Evolutionary conservation across 35 echinoderm and acorn worm species (phyloP).

Genomic region (Ophiothrix spiculata): DNA sequence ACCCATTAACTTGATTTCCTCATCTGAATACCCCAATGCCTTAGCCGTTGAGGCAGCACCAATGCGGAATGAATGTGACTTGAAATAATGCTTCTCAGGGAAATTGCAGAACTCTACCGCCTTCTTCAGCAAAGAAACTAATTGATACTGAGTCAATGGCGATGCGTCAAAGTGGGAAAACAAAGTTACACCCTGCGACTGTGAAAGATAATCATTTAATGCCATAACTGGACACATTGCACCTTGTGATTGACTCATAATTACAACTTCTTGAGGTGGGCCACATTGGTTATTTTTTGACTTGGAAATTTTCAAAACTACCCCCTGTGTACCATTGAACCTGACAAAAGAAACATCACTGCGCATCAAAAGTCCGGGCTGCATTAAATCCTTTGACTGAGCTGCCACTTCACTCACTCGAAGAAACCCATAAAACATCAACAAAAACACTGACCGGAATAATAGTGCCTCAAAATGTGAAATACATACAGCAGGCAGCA

Average conservation of each 20-base stretch:
- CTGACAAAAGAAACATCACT: background rate
- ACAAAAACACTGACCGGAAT: background rate
- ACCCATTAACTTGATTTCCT: slow-evolving; percentile 46
- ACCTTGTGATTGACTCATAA: background rate
- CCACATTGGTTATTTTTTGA: slow-evolving; percentile 23
- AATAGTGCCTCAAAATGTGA: slow-evolving; percentile 7
- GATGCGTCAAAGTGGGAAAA: background rate
- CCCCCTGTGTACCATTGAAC: background rate
- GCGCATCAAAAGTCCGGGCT: background rate
- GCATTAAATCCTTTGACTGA: background rate
- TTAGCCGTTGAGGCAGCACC: slow-evolving; percentile 47
- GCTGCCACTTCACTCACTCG: slow-evolving; percentile 7
- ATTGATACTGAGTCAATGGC: background rate
- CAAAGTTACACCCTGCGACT: background rate
- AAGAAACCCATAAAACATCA: slow-evolving; percentile 19
- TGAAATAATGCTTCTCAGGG: background rate
- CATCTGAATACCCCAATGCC: slow-evolving; percentile 8
- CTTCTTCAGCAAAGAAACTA: background rate
- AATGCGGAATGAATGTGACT: slow-evolving; percentile 39
- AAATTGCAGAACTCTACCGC: background rate
- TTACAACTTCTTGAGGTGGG: background rate
- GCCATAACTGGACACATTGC: background rate
- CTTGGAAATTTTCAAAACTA: background rate
- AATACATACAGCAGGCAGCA: background rate
- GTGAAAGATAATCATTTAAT: background rate